These are phyloP conservation scores for Phengaris arion DNA, from an alignment of 2,888 invertebrate species.

Conservation along the genomic window DNA sequence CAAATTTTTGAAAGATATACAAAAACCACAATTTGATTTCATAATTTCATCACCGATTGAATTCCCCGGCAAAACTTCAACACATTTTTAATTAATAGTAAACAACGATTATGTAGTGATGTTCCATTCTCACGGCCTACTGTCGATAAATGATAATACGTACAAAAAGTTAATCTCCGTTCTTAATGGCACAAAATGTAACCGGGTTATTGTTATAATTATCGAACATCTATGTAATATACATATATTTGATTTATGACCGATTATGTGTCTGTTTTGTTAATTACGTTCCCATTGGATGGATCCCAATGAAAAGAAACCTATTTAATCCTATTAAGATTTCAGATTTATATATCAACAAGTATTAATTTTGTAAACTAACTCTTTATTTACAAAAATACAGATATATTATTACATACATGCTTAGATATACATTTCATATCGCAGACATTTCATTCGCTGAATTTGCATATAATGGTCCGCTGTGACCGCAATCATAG, in stretches of 20 bases:
- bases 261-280: background rate
- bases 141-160: conserved; percentile 8
- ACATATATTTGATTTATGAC: conserved; percentile 1
- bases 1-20: no score
- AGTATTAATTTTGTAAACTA: no score
- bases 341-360: no score
- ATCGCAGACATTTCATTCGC: background rate
- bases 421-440: background rate
- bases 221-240: background rate
- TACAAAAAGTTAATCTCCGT: conserved; percentile 3
- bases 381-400: background rate
- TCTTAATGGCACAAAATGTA: background rate
- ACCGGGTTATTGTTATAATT: conserved; percentile 13
- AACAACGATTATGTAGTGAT: conserved; percentile 1
- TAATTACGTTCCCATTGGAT: background rate
- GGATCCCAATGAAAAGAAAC: background rate
- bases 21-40: no score
- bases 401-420: background rate
- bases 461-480: background rate
- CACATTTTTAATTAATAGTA: background rate
- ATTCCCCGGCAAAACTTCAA: no score
- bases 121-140: conserved; percentile 13
- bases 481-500: conserved; percentile 3
- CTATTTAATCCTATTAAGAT: no score
- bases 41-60: no score